These are phyloP conservation scores for Eudorcas thomsonii DNA, from an alignment of 2,113 vertebrate species.

Conservation along the genomic window DNA sequence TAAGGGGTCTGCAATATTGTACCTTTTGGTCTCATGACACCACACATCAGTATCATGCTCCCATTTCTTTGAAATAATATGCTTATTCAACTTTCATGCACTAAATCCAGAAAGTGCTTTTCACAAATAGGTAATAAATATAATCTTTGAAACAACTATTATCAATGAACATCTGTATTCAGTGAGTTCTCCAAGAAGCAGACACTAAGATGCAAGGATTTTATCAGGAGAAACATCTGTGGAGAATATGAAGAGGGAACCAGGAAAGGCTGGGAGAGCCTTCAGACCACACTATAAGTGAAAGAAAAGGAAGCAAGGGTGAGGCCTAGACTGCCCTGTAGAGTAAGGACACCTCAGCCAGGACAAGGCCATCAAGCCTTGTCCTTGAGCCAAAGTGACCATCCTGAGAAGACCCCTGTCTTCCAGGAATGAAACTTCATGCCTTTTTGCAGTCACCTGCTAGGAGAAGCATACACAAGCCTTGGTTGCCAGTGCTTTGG, in stretches of 20 bases:
- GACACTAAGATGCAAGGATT: neutral
- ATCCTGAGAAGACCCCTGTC: neutral
- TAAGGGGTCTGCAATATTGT: slow-evolving; percentile 24
- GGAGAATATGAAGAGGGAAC: neutral
- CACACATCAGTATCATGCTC: neutral
- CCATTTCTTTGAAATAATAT: slow-evolving; percentile 13
- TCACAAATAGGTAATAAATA: neutral
- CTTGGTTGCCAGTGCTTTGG: fast-evolving
- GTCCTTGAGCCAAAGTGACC: neutral
- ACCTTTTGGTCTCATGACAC: neutral
- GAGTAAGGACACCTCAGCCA: neutral
- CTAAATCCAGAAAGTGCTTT: neutral
- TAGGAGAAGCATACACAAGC: neutral
- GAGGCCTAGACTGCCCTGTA: neutral
- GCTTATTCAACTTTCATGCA: neutral
- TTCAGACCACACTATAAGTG: neutral
- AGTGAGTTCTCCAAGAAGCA: neutral
- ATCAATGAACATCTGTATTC: neutral
- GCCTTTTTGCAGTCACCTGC: neutral
- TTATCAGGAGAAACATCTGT: neutral
- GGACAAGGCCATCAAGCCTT: neutral
- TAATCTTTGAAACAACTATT: neutral
- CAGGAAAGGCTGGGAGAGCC: neutral
- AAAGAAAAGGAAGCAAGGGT: neutral
- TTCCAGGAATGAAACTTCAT: neutral